Conservation (phyloP, 2,888 invertebrate species). For the Lepidocyrtoides sp. region DNA sequence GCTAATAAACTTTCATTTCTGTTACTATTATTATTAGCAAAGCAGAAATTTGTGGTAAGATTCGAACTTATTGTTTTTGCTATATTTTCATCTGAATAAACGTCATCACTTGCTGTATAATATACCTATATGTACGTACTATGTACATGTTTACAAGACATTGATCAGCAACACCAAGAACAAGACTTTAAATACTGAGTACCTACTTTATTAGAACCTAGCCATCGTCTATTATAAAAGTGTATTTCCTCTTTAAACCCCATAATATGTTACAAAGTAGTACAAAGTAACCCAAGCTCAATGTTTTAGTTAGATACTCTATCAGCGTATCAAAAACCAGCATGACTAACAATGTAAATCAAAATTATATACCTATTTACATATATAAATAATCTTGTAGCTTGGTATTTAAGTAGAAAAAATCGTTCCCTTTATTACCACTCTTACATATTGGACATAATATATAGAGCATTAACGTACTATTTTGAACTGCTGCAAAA, state of each 20-base stretch:
- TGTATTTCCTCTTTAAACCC: not conserved
- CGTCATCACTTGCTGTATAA: too few relatives aligned
- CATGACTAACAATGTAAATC: conserved; percentile 57
- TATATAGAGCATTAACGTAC: conserved; percentile 45
- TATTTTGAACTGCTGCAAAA: conserved; percentile 49
- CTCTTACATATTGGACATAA: conserved; percentile 6
- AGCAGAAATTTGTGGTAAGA: conserved; percentile 21
- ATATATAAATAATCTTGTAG: conserved; percentile 32
- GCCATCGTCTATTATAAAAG: not conserved
- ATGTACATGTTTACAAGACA: not conserved
- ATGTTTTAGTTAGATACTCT: conserved; percentile 25
- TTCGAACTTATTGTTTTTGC: not conserved
- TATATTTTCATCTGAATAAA: not conserved
- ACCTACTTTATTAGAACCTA: not conserved
- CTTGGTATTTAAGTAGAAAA: conserved; percentile 22
- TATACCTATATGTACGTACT: not conserved
- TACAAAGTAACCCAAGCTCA: not conserved
- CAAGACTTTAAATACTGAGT: not conserved
- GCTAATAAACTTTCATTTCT: too few relatives aligned
- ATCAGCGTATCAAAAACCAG: conserved; percentile 43
- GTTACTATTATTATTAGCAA: too few relatives aligned
- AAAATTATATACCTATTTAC: not conserved
- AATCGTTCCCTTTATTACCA: not conserved
- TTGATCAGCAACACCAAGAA: not conserved
- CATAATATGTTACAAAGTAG: conserved; percentile 21